Evolutionary conservation across 1,140 invertebrate species (phyloP).

Genomic region (Eciton burchellii): DNA sequence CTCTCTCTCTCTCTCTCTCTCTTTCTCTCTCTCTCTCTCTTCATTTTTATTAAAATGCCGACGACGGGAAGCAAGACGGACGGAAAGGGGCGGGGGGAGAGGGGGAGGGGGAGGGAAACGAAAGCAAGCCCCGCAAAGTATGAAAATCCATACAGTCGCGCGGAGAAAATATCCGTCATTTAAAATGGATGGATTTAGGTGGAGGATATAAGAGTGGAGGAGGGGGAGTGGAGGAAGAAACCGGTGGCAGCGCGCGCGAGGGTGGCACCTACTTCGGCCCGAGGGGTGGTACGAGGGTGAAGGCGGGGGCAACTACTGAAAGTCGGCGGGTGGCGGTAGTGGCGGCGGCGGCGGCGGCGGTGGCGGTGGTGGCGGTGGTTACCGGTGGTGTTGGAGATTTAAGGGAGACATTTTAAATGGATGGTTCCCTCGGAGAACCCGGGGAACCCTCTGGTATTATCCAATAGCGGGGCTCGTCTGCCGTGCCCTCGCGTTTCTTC

Average conservation of each 20-base stretch:
- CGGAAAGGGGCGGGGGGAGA: not conserved
- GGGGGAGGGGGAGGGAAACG: conserved; percentile 9
- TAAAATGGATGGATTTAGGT: conserved; percentile 84
- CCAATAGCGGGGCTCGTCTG: conserved; percentile 71
- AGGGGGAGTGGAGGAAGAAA: conserved; percentile 71
- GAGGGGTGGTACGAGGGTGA: conserved; percentile 60
- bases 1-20: conserved; percentile 59
- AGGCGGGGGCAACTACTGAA: conserved; percentile 78
- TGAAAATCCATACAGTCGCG: conserved; percentile 82
- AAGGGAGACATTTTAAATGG: conserved; percentile 80
- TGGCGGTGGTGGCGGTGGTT: conserved; percentile 71
- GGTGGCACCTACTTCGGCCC: conserved; percentile 61
- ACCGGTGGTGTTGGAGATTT: conserved; percentile 77
- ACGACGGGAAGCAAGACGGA: not conserved
- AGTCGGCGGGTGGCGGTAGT: conserved; percentile 69
- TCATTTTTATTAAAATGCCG: conserved; percentile 63
- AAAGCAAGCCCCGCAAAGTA: conserved; percentile 64
- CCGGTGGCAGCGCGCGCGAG: conserved; percentile 58
- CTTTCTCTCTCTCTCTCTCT: conserved; percentile 63
- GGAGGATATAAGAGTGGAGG: conserved; percentile 79
- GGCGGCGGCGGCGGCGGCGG: conserved; percentile 47
- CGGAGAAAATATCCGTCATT: conserved; percentile 83
- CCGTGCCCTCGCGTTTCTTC: conserved; percentile 66
- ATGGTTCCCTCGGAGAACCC: conserved; percentile 73
- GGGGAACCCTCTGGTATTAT: conserved; percentile 74